Evolutionary conservation across 2,888 invertebrate genomes (phyloP), one percentile per base, ranked within the genome.

Genomic region (Cancer borealis): DNA sequence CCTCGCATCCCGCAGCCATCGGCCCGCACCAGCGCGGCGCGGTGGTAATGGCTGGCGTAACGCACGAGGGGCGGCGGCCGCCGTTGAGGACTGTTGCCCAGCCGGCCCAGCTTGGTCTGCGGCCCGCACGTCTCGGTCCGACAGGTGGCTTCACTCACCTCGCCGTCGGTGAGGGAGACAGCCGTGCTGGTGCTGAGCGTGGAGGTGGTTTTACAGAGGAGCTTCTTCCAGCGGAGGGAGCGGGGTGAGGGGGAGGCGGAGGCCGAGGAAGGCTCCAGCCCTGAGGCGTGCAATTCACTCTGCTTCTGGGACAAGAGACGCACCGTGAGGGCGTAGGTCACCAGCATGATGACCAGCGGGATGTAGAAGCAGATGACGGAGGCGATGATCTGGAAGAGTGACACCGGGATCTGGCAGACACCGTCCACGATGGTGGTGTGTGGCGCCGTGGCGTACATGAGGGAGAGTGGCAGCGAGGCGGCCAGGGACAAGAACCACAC

Each of bases 361-460:
- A 99, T 99, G 97, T 99, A 99, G 97, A 99, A 99, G 96, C 99
- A 99, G 96, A 99, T 98, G 96, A 99, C 98, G 93, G 99, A 99
- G 73, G 99, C 99, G 96, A 99, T 98, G 95, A 99, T 97, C 97
- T 98, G 98, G 97, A 98, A 98, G 10, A 98, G 97, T 0, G 98
- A 98, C 96, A 98, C 98, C 1, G 98, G 98, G 96, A 98, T 98
- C 97, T 98, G 98, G 96, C 98, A 98, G 87, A 98, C 98, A 2
- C 98, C 98, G 95, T 98, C 98, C 95, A 98, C 98, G 96, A 98
- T 97, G 94, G 98, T 98, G 8, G 98, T 98, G 95, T 98, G 98
- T 96, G 98, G 98, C 96, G 98, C 98, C 98, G 98, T 97, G 95
- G 98, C 98, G 97, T 98, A 98, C 98, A 98, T 98, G 95, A 98